Base-by-base conservation (phyloP, 2,888 invertebrate genomes). In the Perdita meconis region DNA sequence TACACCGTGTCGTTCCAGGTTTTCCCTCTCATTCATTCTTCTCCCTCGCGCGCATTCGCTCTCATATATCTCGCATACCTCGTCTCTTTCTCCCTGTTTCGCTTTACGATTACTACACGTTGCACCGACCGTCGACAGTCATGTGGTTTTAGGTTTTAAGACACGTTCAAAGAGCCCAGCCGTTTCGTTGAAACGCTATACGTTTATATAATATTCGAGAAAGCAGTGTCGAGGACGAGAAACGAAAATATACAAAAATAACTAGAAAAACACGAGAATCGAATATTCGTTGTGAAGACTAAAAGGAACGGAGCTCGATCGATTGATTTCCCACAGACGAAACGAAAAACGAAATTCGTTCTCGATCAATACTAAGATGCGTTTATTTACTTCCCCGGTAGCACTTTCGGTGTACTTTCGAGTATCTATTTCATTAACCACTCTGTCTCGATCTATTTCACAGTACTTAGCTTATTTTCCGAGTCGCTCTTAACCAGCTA, bases 361-460 rank as follows among this genome's bases (percentile, higher is more conserved):
- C 12, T 51, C 66, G 42, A 78, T 55, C 53, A 67, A 34, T 50
- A 51, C 60, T 73, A 73, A 50, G 16, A 61, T 42, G 38, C n/a
- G 19, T 53, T 53, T 63, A 67, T 67, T 13, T 5, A 19, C 44
- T 64, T 13, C 36, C 53, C 16, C 59, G 38, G 55, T 63, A 84
- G 82, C 84, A 84, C 83, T 84, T 84, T 83, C 50, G 83, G 84
- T 83, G 69, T 84, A 80, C 81, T 81, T 80, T 81, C 80, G 80
- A 80, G 61, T 77, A 79, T 60, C 66, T 68, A 70, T 53, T 57
- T 73, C 65, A 50, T 56, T 40, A 30, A 16, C 57, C 36, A 36
- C 40, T n/a, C 12, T 51, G 22, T 13, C 10, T 51, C 47, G 36
- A 56, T 76, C 70, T 78, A 76, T 60, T 57, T 70, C 69, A 24